A percentile compares a stretch with the other conserved stretches of the same genome.
Conservation (phyloP, 2,797 vertebrate genomes). For the Phoxinus dragarum region DNA sequence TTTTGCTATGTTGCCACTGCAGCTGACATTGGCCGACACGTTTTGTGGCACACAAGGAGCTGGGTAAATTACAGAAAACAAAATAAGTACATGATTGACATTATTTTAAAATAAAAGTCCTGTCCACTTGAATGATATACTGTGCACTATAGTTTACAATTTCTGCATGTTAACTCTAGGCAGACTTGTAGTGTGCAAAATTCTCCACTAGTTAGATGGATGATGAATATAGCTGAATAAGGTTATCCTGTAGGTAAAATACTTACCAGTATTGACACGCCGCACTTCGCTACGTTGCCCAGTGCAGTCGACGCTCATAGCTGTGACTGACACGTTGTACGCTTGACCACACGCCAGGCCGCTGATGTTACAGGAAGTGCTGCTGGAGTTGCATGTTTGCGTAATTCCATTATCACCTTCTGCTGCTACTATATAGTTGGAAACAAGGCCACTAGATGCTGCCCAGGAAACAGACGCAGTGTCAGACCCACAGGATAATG, state of each 20-base stretch:
- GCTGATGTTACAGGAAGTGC: slow-evolving; percentile 70
- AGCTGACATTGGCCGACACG: slow-evolving; percentile 45
- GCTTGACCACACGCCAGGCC: slow-evolving; percentile 71
- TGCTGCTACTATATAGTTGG: slow-evolving; percentile 70
- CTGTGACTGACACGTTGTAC: slow-evolving; percentile 72
- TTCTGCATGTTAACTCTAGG: background rate
- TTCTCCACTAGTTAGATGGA: background rate
- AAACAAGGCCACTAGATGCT: slow-evolving; percentile 67
- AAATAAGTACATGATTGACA: background rate
- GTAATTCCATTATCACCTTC: slow-evolving; percentile 53
- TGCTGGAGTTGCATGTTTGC: slow-evolving; percentile 71
- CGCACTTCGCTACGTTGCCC: slow-evolving; percentile 68
- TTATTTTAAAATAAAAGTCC: background rate
- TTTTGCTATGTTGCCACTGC: slow-evolving; percentile 41
- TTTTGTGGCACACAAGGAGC: slow-evolving; percentile 56
- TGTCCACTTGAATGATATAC: background rate
- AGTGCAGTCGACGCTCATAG: slow-evolving; percentile 64
- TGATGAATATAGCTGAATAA: background rate
- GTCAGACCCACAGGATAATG: slow-evolving; percentile 68
- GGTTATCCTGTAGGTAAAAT: background rate
- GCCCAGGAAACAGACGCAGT: slow-evolving; percentile 72
- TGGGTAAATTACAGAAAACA: slow-evolving; percentile 22
- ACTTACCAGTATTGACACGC: slow-evolving; percentile 68
- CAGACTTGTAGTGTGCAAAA: background rate
- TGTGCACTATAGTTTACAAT: background rate